phyloP scores from a whole-genome alignment of 30 jellyfish, hydroid and myxozoan species.

The Haliclystus octoradiatus region DNA sequence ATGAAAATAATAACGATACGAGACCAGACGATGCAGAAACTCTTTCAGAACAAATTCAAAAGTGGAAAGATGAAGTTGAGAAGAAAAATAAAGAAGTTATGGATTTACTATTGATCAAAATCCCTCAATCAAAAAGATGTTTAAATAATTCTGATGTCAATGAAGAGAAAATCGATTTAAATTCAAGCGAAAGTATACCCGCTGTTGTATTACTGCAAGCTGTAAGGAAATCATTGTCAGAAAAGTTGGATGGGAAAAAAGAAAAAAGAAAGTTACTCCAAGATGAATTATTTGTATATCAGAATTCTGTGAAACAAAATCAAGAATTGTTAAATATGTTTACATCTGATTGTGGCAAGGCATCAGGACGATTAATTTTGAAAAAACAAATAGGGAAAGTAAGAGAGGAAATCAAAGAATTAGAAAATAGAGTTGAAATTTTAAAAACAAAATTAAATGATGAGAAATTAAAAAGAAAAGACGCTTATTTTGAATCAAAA shows the following conservation, averaged over 20 bases:
- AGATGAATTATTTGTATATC: neutral
- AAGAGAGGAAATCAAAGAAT: neutral
- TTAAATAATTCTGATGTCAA: neutral
- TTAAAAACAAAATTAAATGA: neutral
- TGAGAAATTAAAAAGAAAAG: neutral
- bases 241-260: neutral
- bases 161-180: neutral
- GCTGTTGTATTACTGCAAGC: neutral
- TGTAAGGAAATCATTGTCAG: neutral
- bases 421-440: neutral
- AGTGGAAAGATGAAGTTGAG: neutral
- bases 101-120: neutral
- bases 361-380: neutral
- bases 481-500: neutral
- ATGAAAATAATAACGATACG: no score
- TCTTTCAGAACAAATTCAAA: no score
- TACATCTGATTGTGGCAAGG: neutral
- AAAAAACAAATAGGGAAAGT: neutral
- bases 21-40: no score
- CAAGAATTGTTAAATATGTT: neutral
- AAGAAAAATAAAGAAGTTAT: neutral
- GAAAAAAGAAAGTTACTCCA: neutral
- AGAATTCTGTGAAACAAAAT: neutral
- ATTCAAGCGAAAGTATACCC: neutral
- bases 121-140: neutral